These are phyloP conservation scores for Seira sanloemensis DNA, from an alignment of 2,888 invertebrate species.

Conservation along the genomic window DNA sequence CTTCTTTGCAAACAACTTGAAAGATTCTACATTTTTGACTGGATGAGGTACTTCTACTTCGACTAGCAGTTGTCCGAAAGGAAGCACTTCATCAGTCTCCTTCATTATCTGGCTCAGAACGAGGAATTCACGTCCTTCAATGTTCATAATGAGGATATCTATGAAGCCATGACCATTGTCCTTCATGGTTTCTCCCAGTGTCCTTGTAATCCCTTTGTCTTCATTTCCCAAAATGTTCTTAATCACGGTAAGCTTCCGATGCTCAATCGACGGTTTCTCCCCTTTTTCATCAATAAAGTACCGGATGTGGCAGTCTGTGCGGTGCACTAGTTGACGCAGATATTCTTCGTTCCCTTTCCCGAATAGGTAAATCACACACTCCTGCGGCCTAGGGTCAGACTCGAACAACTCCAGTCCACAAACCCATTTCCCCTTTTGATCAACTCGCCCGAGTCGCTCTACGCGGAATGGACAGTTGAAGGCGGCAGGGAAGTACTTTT, in stretches of 20 bases:
- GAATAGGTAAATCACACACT: conserved; percentile 39
- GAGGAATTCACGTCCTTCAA: not conserved
- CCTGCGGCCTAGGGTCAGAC: conserved; percentile 16
- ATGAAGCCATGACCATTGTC: conserved; percentile 45
- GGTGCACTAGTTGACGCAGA: not conserved
- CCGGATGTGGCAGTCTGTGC: conserved; percentile 11
- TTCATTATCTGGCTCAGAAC: conserved; percentile 22
- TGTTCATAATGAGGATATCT: conserved; percentile 29
- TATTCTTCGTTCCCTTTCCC: not conserved
- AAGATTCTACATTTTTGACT: not conserved
- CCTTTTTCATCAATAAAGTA: conserved; percentile 7
- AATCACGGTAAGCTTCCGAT: not conserved
- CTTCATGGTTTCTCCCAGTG: conserved; percentile 21
- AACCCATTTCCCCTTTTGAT: conserved; percentile 23
- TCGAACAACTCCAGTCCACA: conserved; percentile 43
- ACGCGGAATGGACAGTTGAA: conserved; percentile 24
- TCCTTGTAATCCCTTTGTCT: not conserved
- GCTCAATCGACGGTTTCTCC: not conserved
- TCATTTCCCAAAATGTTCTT: not conserved
- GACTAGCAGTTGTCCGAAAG: conserved; percentile 42
- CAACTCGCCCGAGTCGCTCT: conserved; percentile 16
- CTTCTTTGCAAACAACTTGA: conserved; percentile 14
- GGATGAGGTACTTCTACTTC: not conserved
- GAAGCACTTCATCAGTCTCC: conserved; percentile 35
- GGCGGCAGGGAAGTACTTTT: conserved; percentile 23